Conservation (phyloP, 23 tunicate species). For the Phallusia fumigata region DNA sequence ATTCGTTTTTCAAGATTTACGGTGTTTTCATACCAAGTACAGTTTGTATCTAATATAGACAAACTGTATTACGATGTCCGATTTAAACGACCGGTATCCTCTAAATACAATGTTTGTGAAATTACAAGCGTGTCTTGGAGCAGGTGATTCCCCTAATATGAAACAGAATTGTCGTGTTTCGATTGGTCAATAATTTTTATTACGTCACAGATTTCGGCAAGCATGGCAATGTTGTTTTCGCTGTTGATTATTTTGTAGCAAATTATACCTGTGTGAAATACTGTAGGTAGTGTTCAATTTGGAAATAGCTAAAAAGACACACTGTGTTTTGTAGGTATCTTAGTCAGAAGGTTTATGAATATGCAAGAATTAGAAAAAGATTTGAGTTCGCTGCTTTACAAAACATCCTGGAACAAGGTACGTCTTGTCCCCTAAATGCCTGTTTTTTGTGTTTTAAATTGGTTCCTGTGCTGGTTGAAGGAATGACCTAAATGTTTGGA, state of each 20-base stretch:
- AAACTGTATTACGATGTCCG: no score
- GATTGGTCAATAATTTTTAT: neutral
- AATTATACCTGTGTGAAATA: no score
- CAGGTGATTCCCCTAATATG: neutral
- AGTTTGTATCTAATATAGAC: no score
- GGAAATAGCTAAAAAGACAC: no score
- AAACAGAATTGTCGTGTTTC: neutral
- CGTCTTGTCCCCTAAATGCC: neutral
- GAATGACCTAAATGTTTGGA: no score
- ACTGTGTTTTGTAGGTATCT: neutral
- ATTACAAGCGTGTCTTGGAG: neutral
- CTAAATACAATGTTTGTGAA: no score
- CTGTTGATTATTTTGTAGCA: neutral
- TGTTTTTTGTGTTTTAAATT: neutral
- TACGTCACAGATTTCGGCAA: neutral
- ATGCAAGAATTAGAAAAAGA: neutral
- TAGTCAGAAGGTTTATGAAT: neutral
- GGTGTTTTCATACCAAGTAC: no score
- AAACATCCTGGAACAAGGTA: conserved; percentile 2
- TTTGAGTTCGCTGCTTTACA: neutral
- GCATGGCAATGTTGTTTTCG: neutral
- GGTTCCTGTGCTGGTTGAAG: no score
- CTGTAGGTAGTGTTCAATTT: no score
- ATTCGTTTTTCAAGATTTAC: no score
- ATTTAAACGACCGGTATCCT: no score